phyloP scores from a whole-genome alignment of 2,113 vertebrate genomes.

The Thunnus thynnus region DNA sequence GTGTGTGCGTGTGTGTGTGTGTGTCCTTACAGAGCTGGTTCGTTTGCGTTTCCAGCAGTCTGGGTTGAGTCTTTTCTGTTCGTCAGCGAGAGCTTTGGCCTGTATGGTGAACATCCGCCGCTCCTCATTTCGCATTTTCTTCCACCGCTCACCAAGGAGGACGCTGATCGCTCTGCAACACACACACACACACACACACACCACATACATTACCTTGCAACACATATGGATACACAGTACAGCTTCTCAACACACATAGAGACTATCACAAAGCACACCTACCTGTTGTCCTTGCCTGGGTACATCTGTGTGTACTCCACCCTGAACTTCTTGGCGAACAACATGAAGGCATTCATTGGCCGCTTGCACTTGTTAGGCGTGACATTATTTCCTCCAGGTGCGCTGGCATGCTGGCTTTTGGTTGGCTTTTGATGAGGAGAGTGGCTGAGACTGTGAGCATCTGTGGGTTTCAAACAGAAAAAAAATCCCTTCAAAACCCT shows the following conservation, averaged over 20 bases:
- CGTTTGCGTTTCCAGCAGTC: slow-evolving; percentile 99
- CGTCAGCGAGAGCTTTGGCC: slow-evolving; percentile 97
- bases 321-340: slow-evolving; percentile 99
- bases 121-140: slow-evolving; percentile 98
- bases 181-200: neutral
- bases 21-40: slow-evolving; percentile 92
- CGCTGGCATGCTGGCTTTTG: slow-evolving; percentile 82
- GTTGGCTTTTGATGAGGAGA: slow-evolving; percentile 84
- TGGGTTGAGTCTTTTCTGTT: slow-evolving; percentile 97
- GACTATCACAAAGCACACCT: neutral
- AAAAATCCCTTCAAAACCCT: neutral
- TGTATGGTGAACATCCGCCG: slow-evolving; percentile 94
- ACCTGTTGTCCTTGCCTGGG: slow-evolving; percentile 99
- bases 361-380: slow-evolving; percentile 95
- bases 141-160: slow-evolving; percentile 98
- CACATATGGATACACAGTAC: neutral
- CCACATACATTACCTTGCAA: neutral
- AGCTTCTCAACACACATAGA: neutral
- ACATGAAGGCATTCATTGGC: slow-evolving; percentile 99
- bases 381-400: slow-evolving; percentile 88
- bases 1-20: slow-evolving; percentile 15
- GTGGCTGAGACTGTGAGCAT: slow-evolving; percentile 68
- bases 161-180: slow-evolving; percentile 96
- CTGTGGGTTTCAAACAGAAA: slow-evolving; percentile 37
- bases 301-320: slow-evolving; percentile 99